These are phyloP conservation scores for Taphrorychus bicolor DNA, from an alignment of 2,888 invertebrate species.

Conservation along the genomic window DNA sequence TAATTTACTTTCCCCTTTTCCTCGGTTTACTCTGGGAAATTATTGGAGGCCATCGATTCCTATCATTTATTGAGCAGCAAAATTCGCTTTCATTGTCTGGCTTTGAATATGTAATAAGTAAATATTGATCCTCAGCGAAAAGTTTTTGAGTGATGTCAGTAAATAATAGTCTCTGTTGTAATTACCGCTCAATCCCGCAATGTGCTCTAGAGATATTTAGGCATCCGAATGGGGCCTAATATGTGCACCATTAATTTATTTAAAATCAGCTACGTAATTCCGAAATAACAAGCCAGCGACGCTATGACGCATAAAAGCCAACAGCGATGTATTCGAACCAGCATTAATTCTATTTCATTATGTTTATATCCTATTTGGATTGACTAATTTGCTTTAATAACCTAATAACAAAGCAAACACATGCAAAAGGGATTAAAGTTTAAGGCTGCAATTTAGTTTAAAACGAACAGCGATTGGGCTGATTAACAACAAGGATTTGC, in stretches of 20 bases:
- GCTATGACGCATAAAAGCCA: conserved; percentile 9
- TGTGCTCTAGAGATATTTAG: background rate
- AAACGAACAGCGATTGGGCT: conserved; percentile 32
- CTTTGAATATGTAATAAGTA: background rate
- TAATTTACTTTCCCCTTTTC: background rate
- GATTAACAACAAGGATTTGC: background rate
- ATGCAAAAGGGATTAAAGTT: conserved; percentile 29
- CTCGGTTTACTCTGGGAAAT: background rate
- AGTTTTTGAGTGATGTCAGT: background rate
- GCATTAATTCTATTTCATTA: conserved; percentile 28
- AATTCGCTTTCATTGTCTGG: background rate
- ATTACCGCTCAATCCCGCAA: background rate
- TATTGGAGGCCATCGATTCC: background rate
- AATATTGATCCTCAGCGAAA: no score
- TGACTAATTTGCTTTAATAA: conserved; percentile 36
- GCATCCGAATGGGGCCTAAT: background rate
- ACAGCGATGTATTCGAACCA: conserved; percentile 22
- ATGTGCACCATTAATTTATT: background rate
- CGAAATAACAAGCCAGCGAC: conserved; percentile 6
- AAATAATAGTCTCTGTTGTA: background rate
- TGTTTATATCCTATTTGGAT: conserved; percentile 24
- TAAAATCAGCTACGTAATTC: conserved; percentile 1
- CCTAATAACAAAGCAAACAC: conserved; percentile 34
- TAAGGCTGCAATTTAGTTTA: conserved; percentile 37
- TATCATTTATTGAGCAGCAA: background rate